These are phyloP conservation scores for Papilio polyxenes DNA, from an alignment of 1,140 invertebrate genomes.

Conservation along the genomic window DNA sequence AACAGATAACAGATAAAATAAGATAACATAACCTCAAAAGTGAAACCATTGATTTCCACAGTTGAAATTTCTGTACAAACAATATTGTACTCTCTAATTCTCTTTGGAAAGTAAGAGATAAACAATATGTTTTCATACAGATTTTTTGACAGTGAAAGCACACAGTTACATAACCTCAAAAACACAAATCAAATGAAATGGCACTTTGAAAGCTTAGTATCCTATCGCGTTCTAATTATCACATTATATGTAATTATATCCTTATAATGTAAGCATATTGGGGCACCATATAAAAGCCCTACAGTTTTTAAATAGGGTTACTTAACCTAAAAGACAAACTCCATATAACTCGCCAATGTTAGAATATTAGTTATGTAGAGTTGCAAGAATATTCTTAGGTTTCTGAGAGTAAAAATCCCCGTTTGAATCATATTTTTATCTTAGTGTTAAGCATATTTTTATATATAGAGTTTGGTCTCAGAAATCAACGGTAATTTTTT, in stretches of 20 bases:
- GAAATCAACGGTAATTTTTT: too few relatives aligned
- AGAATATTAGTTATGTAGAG: neutral
- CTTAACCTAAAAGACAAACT: constrained; percentile 16
- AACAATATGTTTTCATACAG: neutral
- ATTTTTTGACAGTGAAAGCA: neutral
- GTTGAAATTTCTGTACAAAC: too few relatives aligned
- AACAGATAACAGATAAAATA: too few relatives aligned
- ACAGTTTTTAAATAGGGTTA: constrained; percentile 19
- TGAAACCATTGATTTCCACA: too few relatives aligned
- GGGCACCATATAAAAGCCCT: constrained; percentile 42
- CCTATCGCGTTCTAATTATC: constrained; percentile 41
- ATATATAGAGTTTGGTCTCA: too few relatives aligned
- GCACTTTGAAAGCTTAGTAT: constrained; percentile 27
- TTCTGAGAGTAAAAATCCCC: too few relatives aligned
- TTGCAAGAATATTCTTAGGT: too few relatives aligned
- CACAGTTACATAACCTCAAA: neutral
- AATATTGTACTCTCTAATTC: neutral
- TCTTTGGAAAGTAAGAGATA: neutral
- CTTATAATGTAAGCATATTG: constrained; percentile 40
- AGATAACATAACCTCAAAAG: neutral
- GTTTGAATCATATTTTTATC: too few relatives aligned
- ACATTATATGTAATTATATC: constrained; percentile 44
- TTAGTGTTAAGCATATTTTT: too few relatives aligned
- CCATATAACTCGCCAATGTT: constrained; percentile 36
- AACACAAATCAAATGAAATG: constrained; percentile 17